Evolutionary conservation across 2,113 vertebrate species (phyloP), one percentile per base, ranked within the genome.

Genomic region (Saccopteryx leptura): DNA sequence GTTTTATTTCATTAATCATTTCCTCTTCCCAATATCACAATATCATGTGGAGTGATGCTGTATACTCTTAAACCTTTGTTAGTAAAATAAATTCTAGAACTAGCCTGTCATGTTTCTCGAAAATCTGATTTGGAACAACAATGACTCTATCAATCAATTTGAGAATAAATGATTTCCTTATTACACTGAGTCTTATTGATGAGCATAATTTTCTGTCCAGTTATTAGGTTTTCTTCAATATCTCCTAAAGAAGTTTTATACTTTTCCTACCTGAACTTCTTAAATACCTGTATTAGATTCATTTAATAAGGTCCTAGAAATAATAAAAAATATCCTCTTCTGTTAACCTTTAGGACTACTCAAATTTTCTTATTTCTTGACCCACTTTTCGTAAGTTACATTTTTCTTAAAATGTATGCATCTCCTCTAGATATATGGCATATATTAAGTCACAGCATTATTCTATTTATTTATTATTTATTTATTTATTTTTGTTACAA

Each of bases 21-120:
- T 60, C 65, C 81, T 82, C 74, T 58, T 46, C 48, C 12, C 69
- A 69, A 31, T 50, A 79, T 39, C 50, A 72, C 19, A 66, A 4
- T 48, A 18, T 56, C 54, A 66, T 33, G 21, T 8, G 18, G 54
- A 65, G 50, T 2, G 60, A 46, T 52, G 65, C 0, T 68, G 4
- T 46, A 2, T 33, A 74, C 66, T 76, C 33, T 65, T 85, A 9
- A 80, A 69, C 28, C 26, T 54, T 50, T 56, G 19, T 10, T 79
- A n/a, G 39, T 91, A 75, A 80, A 88, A 83, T 63, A 80, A 68
- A 75, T 75, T 88, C 84, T 26, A 28, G 60, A 75, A 69, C 52
- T 79, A 87, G 21, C 3, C 54, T 89, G 13, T 68, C 21, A 33
- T 24, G 10, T 66, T 52, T 76, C 28, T 95, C 46, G 56, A 94